Conservation (phyloP, 2,888 invertebrate species). For the Nomada fucata region DNA sequence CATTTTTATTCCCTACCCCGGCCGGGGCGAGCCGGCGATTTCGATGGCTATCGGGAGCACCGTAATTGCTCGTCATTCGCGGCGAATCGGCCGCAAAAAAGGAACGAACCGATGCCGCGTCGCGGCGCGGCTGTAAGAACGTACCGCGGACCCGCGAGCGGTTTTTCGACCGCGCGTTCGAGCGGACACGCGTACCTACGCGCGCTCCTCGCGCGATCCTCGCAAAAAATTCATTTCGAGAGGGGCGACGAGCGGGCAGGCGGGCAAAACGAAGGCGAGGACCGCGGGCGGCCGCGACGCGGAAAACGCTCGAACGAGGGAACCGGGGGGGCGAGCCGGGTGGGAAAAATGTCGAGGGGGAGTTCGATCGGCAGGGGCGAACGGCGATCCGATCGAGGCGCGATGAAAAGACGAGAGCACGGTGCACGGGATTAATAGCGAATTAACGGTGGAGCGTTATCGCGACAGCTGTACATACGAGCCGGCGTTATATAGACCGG, state of each 20-base stretch:
- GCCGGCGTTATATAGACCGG: constrained; percentile 39
- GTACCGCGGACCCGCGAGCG: background rate
- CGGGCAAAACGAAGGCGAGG: background rate
- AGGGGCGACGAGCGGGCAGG: background rate
- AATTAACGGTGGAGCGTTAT: constrained; percentile 39
- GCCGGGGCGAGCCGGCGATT: constrained; percentile 45
- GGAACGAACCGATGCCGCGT: constrained; percentile 14
- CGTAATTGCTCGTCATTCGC: constrained; percentile 63
- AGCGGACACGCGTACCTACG: background rate
- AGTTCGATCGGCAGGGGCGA: background rate
- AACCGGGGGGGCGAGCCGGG: too few relatives aligned
- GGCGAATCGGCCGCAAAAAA: constrained; percentile 50
- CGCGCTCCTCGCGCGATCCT: background rate
- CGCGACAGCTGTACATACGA: constrained; percentile 34
- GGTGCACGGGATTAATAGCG: constrained; percentile 28
- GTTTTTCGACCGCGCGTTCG: constrained; percentile 4
- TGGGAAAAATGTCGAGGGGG: background rate
- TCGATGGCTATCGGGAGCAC: constrained; percentile 44
- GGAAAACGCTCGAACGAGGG: background rate
- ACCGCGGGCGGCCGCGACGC: background rate
- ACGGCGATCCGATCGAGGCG: background rate
- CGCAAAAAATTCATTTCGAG: constrained; percentile 16
- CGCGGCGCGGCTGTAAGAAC: constrained; percentile 33
- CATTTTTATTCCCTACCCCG: constrained; percentile 61
- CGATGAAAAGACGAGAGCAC: background rate